A percentile compares a stretch with the other conserved stretches of the same genome.
Conservation (phyloP, 2,113 vertebrate species). For the Campylomormyrus tamandua region DNA sequence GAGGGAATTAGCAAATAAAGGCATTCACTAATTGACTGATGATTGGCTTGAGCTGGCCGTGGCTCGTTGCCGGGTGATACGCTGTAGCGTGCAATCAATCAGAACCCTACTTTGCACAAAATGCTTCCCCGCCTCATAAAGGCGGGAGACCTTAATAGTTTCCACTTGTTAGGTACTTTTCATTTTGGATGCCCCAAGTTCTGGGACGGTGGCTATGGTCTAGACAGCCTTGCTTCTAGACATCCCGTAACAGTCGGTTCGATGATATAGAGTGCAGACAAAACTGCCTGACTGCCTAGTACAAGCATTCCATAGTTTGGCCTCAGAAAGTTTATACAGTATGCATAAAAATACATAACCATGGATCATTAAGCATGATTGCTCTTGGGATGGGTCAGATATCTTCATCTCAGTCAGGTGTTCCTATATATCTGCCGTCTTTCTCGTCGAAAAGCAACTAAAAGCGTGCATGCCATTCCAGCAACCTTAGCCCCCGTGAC, state of each 20-base stretch:
- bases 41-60: neutral
- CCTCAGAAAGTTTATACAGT: neutral
- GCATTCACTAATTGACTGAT: neutral
- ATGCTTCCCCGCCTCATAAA: neutral
- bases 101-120: neutral
- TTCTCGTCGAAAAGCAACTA: neutral
- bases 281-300: neutral
- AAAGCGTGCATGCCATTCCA: neutral
- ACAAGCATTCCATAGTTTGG: neutral
- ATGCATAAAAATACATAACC: neutral
- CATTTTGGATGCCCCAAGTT: neutral
- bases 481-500: neutral
- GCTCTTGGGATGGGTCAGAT: neutral
- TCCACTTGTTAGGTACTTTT: neutral
- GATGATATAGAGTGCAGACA: neutral
- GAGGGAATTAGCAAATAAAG: neutral
- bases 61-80: neutral
- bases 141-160: neutral
- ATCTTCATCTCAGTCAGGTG: neutral
- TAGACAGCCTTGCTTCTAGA: neutral
- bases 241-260: neutral
- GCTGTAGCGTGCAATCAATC: neutral
- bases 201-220: neutral
- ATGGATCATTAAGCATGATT: neutral
- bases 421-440: neutral